phyloP scores from a whole-genome alignment of 2,797 vertebrate genomes.

The Pseudochirops cupreus region DNA sequence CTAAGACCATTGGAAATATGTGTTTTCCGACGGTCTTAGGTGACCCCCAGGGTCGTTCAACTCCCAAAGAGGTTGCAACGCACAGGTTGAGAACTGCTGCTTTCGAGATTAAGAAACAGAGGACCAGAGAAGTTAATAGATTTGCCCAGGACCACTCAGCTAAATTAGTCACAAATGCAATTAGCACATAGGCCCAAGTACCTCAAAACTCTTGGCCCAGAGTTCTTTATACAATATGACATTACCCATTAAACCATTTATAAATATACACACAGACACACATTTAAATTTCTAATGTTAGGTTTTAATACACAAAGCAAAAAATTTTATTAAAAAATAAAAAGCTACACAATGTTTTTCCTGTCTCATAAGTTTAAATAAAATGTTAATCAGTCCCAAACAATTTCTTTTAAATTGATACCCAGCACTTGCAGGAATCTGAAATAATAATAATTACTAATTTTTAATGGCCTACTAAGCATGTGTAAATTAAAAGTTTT shows the following conservation, averaged over 20 bases:
- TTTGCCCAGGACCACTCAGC: neutral
- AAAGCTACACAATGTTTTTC: slow-evolving; percentile 1
- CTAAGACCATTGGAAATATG: too few species aligned
- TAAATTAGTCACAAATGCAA: neutral
- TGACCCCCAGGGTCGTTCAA: too few species aligned
- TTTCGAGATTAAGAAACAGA: too few species aligned
- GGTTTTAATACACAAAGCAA: slow-evolving; percentile 33
- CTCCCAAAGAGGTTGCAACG: too few species aligned
- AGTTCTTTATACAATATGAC: neutral
- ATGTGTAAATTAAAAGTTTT: slow-evolving; percentile 46
- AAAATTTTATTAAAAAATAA: slow-evolving; percentile 26
- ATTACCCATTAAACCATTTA: neutral
- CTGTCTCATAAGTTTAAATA: slow-evolving; percentile 25
- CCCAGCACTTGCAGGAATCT: slow-evolving; percentile 18
- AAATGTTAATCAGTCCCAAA: slow-evolving; percentile 17
- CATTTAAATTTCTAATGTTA: neutral
- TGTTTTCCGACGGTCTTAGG: too few species aligned
- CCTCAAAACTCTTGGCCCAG: neutral
- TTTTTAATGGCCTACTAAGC: neutral
- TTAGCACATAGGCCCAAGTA: neutral
- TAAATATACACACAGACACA: neutral
- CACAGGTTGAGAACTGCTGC: too few species aligned
- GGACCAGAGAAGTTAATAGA: neutral
- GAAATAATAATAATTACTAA: neutral
- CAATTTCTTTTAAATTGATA: slow-evolving; percentile 25